phyloP scores from a whole-genome alignment of 2,113 vertebrate genomes.

The Dinomys branickii region DNA sequence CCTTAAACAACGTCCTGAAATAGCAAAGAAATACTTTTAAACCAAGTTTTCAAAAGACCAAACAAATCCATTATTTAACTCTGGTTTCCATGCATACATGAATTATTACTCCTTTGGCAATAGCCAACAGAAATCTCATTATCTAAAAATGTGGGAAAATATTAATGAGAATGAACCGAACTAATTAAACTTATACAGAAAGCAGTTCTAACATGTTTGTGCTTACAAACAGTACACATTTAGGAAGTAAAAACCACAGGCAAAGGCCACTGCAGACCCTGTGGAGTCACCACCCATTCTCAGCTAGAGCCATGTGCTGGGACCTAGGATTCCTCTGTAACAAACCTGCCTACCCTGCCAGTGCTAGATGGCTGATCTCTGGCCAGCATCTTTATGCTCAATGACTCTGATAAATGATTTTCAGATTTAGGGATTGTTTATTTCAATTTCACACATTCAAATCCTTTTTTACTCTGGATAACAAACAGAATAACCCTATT shows the following conservation, averaged over 20 bases:
- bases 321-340: not conserved
- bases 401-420: not conserved
- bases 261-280: not conserved
- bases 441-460: not conserved
- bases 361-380: not conserved
- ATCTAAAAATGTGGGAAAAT: not conserved
- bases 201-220: conserved; percentile 6
- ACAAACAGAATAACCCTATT: not conserved
- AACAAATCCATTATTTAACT: conserved; percentile 39
- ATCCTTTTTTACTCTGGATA: not conserved
- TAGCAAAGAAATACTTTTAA: conserved; percentile 73
- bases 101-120: conserved; percentile 36
- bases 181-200: conserved; percentile 66
- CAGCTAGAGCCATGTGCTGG: not conserved
- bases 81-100: conserved; percentile 37
- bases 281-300: not conserved
- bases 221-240: conserved; percentile 25
- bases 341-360: not conserved
- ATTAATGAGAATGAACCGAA: conserved; percentile 39
- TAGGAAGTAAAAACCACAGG: not conserved
- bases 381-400: not conserved
- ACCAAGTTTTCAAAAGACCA: conserved; percentile 38
- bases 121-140: conserved; percentile 59
- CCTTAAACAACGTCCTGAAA: conserved; percentile 95
- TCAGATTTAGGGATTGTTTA: not conserved